Base-by-base conservation (phyloP, 2,888 invertebrate species). In the Vesta saturnalis region DNA sequence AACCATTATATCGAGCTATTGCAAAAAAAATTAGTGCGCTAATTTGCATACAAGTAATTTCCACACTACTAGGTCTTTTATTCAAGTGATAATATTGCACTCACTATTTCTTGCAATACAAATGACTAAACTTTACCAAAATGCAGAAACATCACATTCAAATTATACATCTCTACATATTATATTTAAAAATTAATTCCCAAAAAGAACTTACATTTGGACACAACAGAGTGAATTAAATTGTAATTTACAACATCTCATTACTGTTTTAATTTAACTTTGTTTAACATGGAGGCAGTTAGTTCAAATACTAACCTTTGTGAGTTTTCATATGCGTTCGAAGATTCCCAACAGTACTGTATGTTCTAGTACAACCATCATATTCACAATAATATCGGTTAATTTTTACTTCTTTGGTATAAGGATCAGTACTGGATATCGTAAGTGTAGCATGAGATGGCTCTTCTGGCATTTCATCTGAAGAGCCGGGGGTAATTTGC, bases 261-360 rank as follows among this genome's bases (percentile, higher is more conserved):
- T 30, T 6, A 30, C 4, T 6, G 30, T 30, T 6, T 30, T 30
- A 6, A 30, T 30, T 30, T 30, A 57, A 57, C 35, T 21, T 30
- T 16, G 8, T 47, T 22, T 14, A 10, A 60, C 14, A 23, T n/a
- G n/a, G n/a, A n/a, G 14, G 46, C 23, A 39, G n/a, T n/a, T 39
- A 39, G 23, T 23, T 23, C 39, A 39, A 43, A 30, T 19, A 76
- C 77, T 78, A 86, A 96, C 97, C 97, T 91, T 93, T 94, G 81
- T 97, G 97, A 64, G 96, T 96, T 87, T 97, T 97, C 89, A 95
- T 91, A 85, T 97, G 97, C 69, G 97, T 97, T 80, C 95, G 90
- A 74, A 97, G 87, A 85, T 97, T 97, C 60, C 97, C 97, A 75
- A 95, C 92, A 4, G 97, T 97, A 82, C 95, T 96, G 83, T 97